Evolutionary conservation across 2,113 vertebrate genomes (phyloP), one percentile per base, ranked within the genome.

Genomic region (Anolis carolinensis): DNA sequence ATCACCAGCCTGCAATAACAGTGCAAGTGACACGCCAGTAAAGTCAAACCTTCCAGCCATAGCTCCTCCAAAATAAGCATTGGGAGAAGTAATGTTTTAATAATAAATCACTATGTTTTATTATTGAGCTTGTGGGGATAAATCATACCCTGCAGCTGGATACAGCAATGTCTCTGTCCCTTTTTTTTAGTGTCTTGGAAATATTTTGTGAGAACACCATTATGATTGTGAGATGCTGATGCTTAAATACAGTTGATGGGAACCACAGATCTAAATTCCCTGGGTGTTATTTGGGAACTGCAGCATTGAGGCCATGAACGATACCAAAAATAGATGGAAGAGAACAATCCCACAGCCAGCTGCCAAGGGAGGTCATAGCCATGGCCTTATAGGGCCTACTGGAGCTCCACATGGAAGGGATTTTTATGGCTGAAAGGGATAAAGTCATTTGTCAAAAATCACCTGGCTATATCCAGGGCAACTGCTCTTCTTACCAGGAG

Each of bases 61-160:
- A 34, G 55, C n/a, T 70, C 67, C 52, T 91, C 75, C 84, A 88
- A 84, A 94, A 94, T 89, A 81, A 90, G 89, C 79, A 85, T 82
- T 52, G 83, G 81, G 81, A 87, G 82, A 62, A 65, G 82, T 85
- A 3, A 92, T 83, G 85, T 88, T 83, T 83, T 88, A 79, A 92
- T 82, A 55, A 67, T 81, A 74, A 50, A 81, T 65, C 77, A 68
- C 27, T 6, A 71, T 62, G 71, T 70, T 72, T 14, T 9, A 18
- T 52, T 67, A 13, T 80, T 81, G 73, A 68, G n/a, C 9, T 59
- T 86, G 55, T 78, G 74, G 82, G 86, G 59, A 25, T 74, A 59
- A 89, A 79, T 62, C 83, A 72, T 48, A 78, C 7, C 20, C 25
- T 34, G 79, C 68, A 80, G 52, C 32, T 87, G 72, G 52, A 68